phyloP scores from a whole-genome alignment of 2,888 invertebrate genomes.

The Clusia tigrina region DNA sequence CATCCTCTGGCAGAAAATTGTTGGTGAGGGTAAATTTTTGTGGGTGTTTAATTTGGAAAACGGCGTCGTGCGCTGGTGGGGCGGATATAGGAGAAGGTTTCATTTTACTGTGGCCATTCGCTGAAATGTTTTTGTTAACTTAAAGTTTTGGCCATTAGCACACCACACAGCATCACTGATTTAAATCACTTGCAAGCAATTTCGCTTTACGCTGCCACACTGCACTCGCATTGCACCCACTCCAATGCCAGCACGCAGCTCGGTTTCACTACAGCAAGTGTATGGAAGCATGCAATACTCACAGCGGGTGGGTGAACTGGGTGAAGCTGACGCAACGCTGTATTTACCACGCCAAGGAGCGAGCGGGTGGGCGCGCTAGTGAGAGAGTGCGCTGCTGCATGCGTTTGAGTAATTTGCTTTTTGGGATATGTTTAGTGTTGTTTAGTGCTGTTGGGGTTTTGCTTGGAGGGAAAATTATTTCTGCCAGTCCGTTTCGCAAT shows the following conservation, averaged over 20 bases:
- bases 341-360: too few species aligned
- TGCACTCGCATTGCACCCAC: neutral
- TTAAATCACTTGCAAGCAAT: conserved; percentile 15
- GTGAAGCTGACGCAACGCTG: neutral
- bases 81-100: neutral
- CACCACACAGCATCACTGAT: conserved; percentile 13
- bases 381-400: neutral
- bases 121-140: conserved; percentile 8
- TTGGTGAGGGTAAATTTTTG: neutral
- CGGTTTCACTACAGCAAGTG: neutral
- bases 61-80: neutral
- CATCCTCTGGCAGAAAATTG: neutral
- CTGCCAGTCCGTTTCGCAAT: too few species aligned
- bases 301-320: too few species aligned
- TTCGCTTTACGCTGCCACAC: neutral
- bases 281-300: neutral
- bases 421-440: too few species aligned
- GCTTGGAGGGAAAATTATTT: too few species aligned
- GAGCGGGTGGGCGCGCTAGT: too few species aligned
- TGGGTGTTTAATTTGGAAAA: neutral
- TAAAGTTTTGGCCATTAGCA: conserved; percentile 16
- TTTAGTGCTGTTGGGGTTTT: too few species aligned
- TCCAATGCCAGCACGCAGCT: neutral
- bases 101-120: neutral
- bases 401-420: conserved; percentile 5